Base-by-base conservation (phyloP, 2,888 invertebrate species). In the Dryococelus australis region DNA sequence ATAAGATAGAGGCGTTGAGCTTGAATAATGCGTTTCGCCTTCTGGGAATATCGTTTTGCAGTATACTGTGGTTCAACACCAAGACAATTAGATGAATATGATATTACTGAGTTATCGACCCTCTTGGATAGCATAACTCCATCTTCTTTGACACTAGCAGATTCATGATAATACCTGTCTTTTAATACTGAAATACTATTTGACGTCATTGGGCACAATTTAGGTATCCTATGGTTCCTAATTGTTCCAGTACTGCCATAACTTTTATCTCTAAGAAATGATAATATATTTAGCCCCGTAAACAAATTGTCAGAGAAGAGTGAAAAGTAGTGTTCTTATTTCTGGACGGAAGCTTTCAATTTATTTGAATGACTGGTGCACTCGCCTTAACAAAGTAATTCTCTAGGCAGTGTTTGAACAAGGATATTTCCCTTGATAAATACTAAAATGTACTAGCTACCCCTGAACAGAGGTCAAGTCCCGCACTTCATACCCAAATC, bases 381-480 rank as follows among this genome's bases (percentile, higher is more conserved):
- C 26, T 13, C 24, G 84, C 87, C 65, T 88, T 88, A 43, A 87
- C 90, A 90, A 90, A 89, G 43, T 80, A 83, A 86, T 65, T 53
- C 65, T 87, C 86, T 87, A 87, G 47, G 35, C 28, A 20, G 20
- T 79, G 51, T 86, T 88, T 83, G 6, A 9, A 47, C 81, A 28
- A 26, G 87, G 53, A 88, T 89, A 88, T 89, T 89, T 90, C n/a
- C 90, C 90, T 89, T 91, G 90, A 88, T 91, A 91, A 84, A 91
- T 43, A 86, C 91, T 90, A 89, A 90, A 91, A 89, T 91, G 90
- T 24, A 91, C 88, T 89, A 47, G n/a, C n/a, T n/a, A n/a, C n/a
- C n/a, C n/a, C n/a, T n/a, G n/a, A n/a, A n/a, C n/a, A n/a, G n/a
- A n/a, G 47, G 9, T 47, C 47, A 47, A 47, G 12, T 9, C 6